Conservation (phyloP, 92 coral and sea anemone genomes). For the Ricordea florida region DNA sequence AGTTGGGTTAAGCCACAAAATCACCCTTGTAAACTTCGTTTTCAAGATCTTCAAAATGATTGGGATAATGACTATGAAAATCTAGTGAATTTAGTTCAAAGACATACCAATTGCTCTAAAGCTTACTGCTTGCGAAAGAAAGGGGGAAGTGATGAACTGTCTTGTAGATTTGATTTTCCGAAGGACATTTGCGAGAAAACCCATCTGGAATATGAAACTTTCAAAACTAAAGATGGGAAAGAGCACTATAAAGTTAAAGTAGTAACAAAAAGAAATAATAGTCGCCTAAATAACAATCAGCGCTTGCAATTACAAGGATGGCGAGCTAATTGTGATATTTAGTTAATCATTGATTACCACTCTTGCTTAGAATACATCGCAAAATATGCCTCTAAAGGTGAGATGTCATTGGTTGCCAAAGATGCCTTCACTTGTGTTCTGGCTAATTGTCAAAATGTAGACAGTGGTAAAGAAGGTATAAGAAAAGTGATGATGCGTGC, state of each 20-base stretch:
- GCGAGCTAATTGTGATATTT: conserved; percentile 55
- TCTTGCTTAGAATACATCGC: conserved; percentile 54
- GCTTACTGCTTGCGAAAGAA: conserved; percentile 54
- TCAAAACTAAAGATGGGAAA: conserved; percentile 42
- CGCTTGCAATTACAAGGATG: conserved; percentile 53
- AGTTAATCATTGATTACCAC: conserved; percentile 43
- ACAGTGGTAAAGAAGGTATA: background rate
- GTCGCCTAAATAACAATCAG: conserved; percentile 44
- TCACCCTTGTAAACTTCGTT: conserved; percentile 42
- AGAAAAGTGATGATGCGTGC: conserved; percentile 52
- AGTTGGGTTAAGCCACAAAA: conserved; percentile 31
- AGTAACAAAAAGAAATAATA: conserved; percentile 49
- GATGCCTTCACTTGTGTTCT: conserved; percentile 52
- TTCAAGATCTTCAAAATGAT: conserved; percentile 23
- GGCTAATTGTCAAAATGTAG: background rate
- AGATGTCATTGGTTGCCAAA: conserved; percentile 51
- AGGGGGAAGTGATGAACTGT: conserved; percentile 6
- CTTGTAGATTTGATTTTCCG: conserved; percentile 57
- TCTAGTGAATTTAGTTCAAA: conserved; percentile 49
- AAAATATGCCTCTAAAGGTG: conserved; percentile 52
- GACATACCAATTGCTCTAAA: conserved; percentile 47
- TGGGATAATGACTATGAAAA: conserved; percentile 57
- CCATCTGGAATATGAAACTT: conserved; percentile 47
- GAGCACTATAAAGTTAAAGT: conserved; percentile 45
- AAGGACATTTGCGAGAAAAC: conserved; percentile 41